Percentiles rank a stretch among this genome's conserved stretches.
Evolutionary conservation across 23 tunicate genomes (phyloP).

Genomic region (Trididemnum nubilum): DNA sequence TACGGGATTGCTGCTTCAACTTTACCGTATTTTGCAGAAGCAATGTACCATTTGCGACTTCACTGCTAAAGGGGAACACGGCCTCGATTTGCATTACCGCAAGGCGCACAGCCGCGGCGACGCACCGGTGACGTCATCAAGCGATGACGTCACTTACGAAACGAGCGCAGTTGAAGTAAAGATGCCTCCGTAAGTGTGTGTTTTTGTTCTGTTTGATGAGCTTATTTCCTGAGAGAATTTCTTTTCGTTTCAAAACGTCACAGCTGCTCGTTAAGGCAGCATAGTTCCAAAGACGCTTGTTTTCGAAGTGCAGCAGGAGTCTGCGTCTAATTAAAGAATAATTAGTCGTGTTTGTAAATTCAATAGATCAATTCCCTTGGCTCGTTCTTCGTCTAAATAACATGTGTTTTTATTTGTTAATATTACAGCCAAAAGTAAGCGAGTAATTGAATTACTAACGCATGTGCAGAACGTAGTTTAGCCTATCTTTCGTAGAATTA

Average conservation of each 20-base stretch:
- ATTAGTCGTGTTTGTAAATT: background rate
- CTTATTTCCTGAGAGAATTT: constrained; percentile 9
- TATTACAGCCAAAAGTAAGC: too few relatives aligned
- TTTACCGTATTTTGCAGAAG: too few relatives aligned
- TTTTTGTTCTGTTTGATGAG: constrained; percentile 1
- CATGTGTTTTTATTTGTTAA: too few relatives aligned
- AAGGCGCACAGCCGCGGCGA: constrained; percentile 56
- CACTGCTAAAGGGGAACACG: constrained; percentile 83
- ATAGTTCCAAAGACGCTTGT: too few relatives aligned
- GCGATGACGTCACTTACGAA: background rate
- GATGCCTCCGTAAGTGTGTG: constrained; percentile 40
- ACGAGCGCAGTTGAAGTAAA: constrained; percentile 32
- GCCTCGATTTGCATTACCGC: constrained; percentile 75
- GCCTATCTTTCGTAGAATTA: too few relatives aligned
- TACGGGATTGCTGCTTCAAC: too few relatives aligned
- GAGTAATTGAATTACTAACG: too few relatives aligned
- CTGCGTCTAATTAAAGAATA: too few relatives aligned
- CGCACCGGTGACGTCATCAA: constrained; percentile 36
- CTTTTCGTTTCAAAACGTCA: background rate
- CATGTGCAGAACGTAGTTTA: too few relatives aligned
- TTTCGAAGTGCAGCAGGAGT: too few relatives aligned
- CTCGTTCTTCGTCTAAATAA: too few relatives aligned
- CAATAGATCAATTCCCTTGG: background rate
- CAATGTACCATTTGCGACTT: constrained; percentile 69
- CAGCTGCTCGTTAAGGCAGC: constrained; percentile 28